phyloP scores from a whole-genome alignment of 2,797 vertebrate species.

The Typhlichthys subterraneus region DNA sequence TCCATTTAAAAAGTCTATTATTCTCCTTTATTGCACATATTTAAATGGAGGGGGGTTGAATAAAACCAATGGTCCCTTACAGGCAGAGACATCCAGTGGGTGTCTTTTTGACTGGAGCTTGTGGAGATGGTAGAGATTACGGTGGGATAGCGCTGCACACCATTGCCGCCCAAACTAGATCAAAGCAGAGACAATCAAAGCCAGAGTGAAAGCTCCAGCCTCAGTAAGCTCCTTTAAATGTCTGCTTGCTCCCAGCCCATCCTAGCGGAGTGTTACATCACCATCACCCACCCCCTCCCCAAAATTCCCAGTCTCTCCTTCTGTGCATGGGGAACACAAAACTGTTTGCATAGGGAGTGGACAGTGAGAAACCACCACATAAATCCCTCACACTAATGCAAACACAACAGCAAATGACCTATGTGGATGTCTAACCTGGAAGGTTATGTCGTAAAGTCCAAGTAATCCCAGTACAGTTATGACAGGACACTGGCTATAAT shows the following conservation, averaged over 20 bases:
- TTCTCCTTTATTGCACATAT: conserved; percentile 18
- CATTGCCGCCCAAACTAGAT: conserved; percentile 74
- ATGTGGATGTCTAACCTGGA: conserved; percentile 63
- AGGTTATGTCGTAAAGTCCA: conserved; percentile 40
- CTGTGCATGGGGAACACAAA: conserved; percentile 48
- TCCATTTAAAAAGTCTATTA: conserved; percentile 33
- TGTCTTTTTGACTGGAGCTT: conserved; percentile 62
- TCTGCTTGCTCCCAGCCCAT: conserved; percentile 49
- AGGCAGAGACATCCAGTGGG: conserved; percentile 37
- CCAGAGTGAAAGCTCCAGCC: conserved; percentile 73
- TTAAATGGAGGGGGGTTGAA: not conserved
- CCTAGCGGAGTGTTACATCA: conserved; percentile 44
- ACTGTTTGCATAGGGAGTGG: conserved; percentile 42
- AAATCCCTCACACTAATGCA: conserved; percentile 74
- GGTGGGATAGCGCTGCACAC: conserved; percentile 72
- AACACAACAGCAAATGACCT: conserved; percentile 65
- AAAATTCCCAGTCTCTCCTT: conserved; percentile 51
- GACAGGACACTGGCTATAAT: conserved; percentile 66
- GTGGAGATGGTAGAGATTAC: conserved; percentile 70
- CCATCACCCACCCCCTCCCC: conserved; percentile 24
- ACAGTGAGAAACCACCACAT: conserved; percentile 50
- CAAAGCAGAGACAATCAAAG: conserved; percentile 80
- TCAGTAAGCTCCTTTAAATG: conserved; percentile 76
- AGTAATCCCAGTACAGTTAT: conserved; percentile 59
- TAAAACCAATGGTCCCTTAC: conserved; percentile 16